Base-by-base conservation (phyloP, 2,888 invertebrate genomes). In the Melinaea menophilus region DNA sequence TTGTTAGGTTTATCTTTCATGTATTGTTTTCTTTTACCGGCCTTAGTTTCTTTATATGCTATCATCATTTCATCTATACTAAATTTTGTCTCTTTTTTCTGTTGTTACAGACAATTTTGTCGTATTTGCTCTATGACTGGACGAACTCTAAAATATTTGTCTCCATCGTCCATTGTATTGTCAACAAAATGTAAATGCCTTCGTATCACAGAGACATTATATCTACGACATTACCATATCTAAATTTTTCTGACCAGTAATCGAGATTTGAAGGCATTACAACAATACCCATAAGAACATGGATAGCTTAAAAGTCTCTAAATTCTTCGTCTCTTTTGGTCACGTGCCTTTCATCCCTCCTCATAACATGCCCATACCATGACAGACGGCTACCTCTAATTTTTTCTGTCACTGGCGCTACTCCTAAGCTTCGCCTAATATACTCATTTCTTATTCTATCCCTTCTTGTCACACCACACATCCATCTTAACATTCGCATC, bases 211-310 rank as follows among this genome's bases (percentile, higher is more conserved):
- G 3, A 11, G 47, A 4, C 60, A 60, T 61, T 35, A 61, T 3
- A 47, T 61, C 47, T 12, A 55, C 55, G 4, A 61, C 35, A 31
- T 22, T 9, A 41, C 5, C 35, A 31, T 47, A 56, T 22, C 55
- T 33, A 47, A 22, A 56, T 61, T 35, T 41, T 13, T 5, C n/a
- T 7, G 31, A 33, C 63, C 59, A 60, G 55, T 63, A 63, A 13
- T 63, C 63, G 4, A 11, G 11, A 63, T 47, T 12, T 47, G 47
- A 47, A 47, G 47, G 47, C 47, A 47, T 47, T 47, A 47, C 47
- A 47, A 47, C 35, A 35, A 35, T 35, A 22, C 22, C 22, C 22
- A 22, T 22, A 22, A 22, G 22, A 22, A 22, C 22, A 22, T 22
- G 22, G 22, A 22, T 22, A 22, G 22, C 22, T 22, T 22, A 22